Conservation (phyloP, 2,888 invertebrate species). For the Andrena marginata region DNA sequence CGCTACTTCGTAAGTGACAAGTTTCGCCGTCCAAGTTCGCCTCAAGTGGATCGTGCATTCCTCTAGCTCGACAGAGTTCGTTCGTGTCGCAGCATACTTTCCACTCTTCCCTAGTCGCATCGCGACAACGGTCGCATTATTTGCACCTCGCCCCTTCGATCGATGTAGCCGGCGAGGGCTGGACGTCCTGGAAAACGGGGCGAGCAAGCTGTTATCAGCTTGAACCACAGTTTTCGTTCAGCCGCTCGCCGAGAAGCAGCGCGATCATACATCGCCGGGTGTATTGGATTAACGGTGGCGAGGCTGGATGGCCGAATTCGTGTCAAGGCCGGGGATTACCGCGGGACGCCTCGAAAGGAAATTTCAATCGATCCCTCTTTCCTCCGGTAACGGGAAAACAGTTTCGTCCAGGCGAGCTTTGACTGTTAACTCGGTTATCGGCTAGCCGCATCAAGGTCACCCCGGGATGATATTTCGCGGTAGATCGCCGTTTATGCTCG, state of each 20-base stretch:
- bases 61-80: background rate
- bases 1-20: too few species aligned
- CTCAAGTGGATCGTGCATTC: too few species aligned
- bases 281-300: constrained; percentile 22
- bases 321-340: constrained; percentile 54
- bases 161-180: constrained; percentile 23
- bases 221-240: constrained; percentile 18
- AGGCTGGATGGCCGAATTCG: constrained; percentile 6
- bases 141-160: constrained; percentile 24
- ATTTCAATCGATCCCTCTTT: constrained; percentile 1
- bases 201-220: background rate
- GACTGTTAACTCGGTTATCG: constrained; percentile 33
- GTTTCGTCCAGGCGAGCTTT: background rate
- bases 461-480: constrained; percentile 29
- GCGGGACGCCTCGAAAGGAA: constrained; percentile 11
- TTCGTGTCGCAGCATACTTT: background rate
- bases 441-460: background rate
- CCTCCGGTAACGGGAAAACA: background rate
- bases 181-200: constrained; percentile 22
- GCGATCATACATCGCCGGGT: constrained; percentile 4
- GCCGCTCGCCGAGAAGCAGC: constrained; percentile 11
- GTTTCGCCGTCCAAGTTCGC: too few species aligned
- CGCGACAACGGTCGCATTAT: constrained; percentile 36
- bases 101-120: background rate
- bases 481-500: constrained; percentile 1